Base-by-base conservation (phyloP, 2,113 vertebrate species). In the Hypomesus transpacificus region DNA sequence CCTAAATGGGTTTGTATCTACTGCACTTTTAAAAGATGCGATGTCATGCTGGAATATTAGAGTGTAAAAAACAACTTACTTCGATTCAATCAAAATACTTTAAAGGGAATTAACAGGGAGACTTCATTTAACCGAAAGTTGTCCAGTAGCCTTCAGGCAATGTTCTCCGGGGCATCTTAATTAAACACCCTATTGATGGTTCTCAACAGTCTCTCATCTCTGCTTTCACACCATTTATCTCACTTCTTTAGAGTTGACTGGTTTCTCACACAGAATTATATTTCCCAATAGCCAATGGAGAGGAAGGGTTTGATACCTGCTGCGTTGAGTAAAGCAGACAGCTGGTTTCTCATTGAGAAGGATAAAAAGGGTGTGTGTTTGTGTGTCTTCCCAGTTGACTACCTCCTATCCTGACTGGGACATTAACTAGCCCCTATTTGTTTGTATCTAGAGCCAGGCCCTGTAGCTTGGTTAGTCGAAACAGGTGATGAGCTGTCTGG, bases 221-320 rank as follows among this genome's bases (percentile, higher is more conserved):
- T 81, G 82, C 70, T 71, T 51, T 64, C 66, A 13, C 72, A 58
- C 74, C 84, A 83, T 87, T 89, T 82, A 87, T 87, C 80, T 87
- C 84, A 81, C 79, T 85, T 75, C 74, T 77, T 76, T 77, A 74
- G 80, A 80, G 79, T 81, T 80, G 71, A 78, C 80, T 74, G 75
- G 74, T 24, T 82, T 74, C 76, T 77, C 74, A 71, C 74, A 68
- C 59, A 84, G 79, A 88, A 83, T 79, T 73, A 73, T 84, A 70
- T 77, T 72, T 64, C 77, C 69, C 73, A 78, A 74, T 56, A 71
- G 77, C 84, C 5, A 46, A 67, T 21, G 70, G 56, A 52, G 66
- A 85, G 74, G 69, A 59, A 24, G 51, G 68, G 79, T 78, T 76
- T 85, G 84, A 86, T 83, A 79, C 79, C 71, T 71, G 62, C n/a